Conservation (phyloP, 1,140 invertebrate species). For the Tenebrio molitor region DNA sequence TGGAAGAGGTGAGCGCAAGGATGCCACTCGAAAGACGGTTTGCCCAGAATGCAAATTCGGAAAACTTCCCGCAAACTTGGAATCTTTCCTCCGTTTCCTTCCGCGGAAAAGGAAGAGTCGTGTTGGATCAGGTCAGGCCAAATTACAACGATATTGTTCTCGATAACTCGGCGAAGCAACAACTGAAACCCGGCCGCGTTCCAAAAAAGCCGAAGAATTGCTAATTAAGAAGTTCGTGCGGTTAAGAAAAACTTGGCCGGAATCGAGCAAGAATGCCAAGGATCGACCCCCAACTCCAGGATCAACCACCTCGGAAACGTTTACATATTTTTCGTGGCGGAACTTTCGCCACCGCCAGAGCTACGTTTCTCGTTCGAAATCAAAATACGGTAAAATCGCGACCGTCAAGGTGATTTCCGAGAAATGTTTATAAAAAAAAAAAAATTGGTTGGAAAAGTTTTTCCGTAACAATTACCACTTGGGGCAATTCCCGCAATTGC, state of each 20-base stretch:
- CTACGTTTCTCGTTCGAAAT: too few species aligned
- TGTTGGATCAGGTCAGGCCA: conserved; percentile 12
- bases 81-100: neutral
- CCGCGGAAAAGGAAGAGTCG: neutral
- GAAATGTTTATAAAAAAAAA: too few species aligned
- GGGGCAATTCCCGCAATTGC: neutral
- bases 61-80: neutral
- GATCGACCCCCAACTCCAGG: conserved; percentile 6
- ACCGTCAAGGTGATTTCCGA: too few species aligned
- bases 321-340: too few species aligned
- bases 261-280: conserved; percentile 13
- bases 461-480: neutral
- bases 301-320: neutral
- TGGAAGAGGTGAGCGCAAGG: too few species aligned
- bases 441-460: neutral
- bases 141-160: conserved; percentile 21
- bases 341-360: too few species aligned
- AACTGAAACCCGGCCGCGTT: neutral
- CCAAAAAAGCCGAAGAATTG: conserved; percentile 23
- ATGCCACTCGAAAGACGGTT: too few species aligned
- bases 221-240: conserved; percentile 29
- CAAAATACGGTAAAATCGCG: too few species aligned
- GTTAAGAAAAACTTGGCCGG: conserved; percentile 9
- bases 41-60: neutral
- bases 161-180: conserved; percentile 2